Conservation (phyloP, 1,140 invertebrate species). For the Zaprionus inermis region DNA sequence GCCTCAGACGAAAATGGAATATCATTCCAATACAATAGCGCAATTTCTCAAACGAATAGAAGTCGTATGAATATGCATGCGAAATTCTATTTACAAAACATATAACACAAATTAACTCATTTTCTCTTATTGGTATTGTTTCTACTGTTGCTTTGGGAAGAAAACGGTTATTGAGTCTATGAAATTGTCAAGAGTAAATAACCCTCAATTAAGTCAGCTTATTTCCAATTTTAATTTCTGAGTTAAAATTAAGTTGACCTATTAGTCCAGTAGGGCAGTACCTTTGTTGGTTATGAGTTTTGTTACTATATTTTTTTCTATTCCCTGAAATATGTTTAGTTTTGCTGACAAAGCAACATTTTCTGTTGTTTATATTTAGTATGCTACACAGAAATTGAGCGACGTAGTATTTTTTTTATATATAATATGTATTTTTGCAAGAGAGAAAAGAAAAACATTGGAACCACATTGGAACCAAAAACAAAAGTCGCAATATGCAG, state of each 20-base stretch:
- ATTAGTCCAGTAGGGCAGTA: not conserved
- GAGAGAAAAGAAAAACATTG: not conserved
- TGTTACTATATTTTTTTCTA: not conserved
- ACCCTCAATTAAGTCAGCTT: constrained; percentile 26
- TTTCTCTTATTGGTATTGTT: constrained; percentile 2
- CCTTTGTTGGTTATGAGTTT: not conserved
- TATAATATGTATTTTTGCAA: not conserved
- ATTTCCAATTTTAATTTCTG: not conserved
- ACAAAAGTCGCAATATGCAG: not conserved
- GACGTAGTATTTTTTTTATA: constrained; percentile 9
- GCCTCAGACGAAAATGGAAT: constrained; percentile 25
- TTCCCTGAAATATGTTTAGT: not conserved
- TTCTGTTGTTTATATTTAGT: not conserved
- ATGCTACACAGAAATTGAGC: constrained; percentile 6
- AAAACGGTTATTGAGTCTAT: constrained; percentile 4
- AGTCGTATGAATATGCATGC: constrained; percentile 18
- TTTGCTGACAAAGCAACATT: constrained; percentile 10
- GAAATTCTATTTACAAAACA: constrained; percentile 17
- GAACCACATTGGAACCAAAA: not conserved
- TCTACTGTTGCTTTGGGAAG: constrained; percentile 13
- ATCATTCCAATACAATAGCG: constrained; percentile 44
- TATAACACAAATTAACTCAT: not conserved
- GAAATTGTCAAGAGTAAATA: constrained; percentile 28
- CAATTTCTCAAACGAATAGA: constrained; percentile 31
- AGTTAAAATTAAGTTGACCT: not conserved